phyloP scores from a whole-genome alignment of 2,888 invertebrate species.

The Heteromurus nitidus region DNA sequence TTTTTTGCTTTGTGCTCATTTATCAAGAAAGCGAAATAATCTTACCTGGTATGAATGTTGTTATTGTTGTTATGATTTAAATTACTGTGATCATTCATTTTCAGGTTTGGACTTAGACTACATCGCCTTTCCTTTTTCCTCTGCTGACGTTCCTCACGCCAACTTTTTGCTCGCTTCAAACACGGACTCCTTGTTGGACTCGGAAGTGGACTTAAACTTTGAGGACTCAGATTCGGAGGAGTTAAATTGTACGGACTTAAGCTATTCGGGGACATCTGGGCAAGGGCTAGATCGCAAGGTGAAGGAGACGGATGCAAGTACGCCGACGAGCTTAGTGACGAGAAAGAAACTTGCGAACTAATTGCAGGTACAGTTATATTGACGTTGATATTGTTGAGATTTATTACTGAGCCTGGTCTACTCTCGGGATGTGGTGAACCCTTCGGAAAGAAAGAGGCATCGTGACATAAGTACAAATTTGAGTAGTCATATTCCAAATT shows the following conservation, averaged over 20 bases:
- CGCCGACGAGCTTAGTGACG: constrained; percentile 71
- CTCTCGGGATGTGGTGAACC: constrained; percentile 72
- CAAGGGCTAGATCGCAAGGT: constrained; percentile 48
- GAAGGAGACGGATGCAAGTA: constrained; percentile 61
- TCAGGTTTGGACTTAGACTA: constrained; percentile 73
- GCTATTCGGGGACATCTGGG: constrained; percentile 67
- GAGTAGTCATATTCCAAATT: too few species aligned
- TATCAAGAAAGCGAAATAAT: neutral
- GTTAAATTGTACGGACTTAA: constrained; percentile 72
- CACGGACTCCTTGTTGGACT: constrained; percentile 72
- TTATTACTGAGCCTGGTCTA: constrained; percentile 67
- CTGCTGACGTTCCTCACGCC: constrained; percentile 72
- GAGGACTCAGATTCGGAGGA: constrained; percentile 72
- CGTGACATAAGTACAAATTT: too few species aligned
- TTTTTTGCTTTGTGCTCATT: neutral
- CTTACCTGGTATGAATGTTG: constrained; percentile 73
- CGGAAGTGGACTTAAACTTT: constrained; percentile 71
- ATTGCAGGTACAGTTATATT: constrained; percentile 66
- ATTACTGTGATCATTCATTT: constrained; percentile 73
- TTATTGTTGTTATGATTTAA: constrained; percentile 73
- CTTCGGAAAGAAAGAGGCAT: too few species aligned
- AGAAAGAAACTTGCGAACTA: constrained; percentile 70
- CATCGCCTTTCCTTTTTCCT: constrained; percentile 71
- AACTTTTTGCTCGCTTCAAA: constrained; percentile 73
- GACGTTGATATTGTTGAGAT: constrained; percentile 68